Percentiles rank a stretch among this genome's conserved stretches.
Conservation (phyloP, 2,888 invertebrate genomes). For the Diarsia mendica region DNA sequence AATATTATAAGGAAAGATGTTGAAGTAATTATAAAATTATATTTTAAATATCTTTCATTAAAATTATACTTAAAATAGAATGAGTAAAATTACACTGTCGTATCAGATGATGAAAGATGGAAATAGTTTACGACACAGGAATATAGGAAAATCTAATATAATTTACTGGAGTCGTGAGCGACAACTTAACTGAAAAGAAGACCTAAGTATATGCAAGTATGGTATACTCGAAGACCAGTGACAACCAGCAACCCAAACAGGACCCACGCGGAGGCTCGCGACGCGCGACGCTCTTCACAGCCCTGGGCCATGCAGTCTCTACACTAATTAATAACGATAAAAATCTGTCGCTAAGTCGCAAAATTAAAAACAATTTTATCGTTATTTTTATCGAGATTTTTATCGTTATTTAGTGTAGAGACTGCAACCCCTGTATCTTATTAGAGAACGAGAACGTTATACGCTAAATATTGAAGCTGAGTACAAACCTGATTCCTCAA, state of each 20-base stretch:
- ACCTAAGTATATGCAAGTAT: no score
- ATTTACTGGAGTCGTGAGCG: neutral
- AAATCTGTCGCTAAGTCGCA: no score
- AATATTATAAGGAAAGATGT: neutral
- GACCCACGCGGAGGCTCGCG: no score
- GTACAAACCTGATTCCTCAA: conserved; percentile 87
- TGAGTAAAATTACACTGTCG: neutral
- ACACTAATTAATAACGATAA: no score
- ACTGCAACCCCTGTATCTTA: no score
- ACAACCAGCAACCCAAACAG: no score
- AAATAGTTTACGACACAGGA: neutral
- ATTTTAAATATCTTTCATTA: neutral
- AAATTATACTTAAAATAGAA: neutral
- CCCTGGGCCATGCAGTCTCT: no score
- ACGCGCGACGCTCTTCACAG: no score
- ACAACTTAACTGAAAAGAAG: neutral
- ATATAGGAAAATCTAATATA: neutral
- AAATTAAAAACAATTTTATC: no score
- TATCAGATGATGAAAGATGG: neutral
- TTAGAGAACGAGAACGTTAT: neutral
- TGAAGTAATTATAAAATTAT: neutral
- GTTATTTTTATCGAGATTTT: no score
- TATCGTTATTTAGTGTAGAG: no score
- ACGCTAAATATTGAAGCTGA: neutral
- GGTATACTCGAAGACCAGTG: no score